Percentiles rank a stretch among this genome's conserved stretches.
phyloP scores from a whole-genome alignment of 2,797 vertebrate species.

The Leptoclinus maculatus region DNA sequence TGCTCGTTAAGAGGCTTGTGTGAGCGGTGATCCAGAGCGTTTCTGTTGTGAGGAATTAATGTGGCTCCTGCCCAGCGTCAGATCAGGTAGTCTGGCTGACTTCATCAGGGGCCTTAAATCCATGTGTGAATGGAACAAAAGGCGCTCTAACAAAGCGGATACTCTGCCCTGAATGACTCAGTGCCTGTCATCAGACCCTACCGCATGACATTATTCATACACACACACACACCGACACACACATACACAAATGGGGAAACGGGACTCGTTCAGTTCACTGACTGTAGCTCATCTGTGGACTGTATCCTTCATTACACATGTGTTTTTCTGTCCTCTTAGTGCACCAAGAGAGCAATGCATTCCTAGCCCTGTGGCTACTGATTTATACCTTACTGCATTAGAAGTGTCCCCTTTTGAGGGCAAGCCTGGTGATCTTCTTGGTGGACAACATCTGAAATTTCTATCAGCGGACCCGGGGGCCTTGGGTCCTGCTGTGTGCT shows the following conservation, averaged over 20 bases:
- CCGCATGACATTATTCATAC: conserved; percentile 27
- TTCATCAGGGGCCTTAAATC: conserved; percentile 60
- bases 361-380: conserved; percentile 58
- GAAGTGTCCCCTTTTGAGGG: conserved; percentile 60
- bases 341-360: conserved; percentile 48
- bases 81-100: conserved; percentile 65
- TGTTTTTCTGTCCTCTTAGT: conserved; percentile 63
- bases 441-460: conserved; percentile 83
- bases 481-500: conserved; percentile 48
- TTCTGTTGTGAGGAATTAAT: conserved; percentile 77
- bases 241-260: conserved; percentile 52
- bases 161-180: conserved; percentile 74
- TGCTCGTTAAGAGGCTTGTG: conserved; percentile 66
- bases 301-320: conserved; percentile 64
- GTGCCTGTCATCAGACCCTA: conserved; percentile 63
- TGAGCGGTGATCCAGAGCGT: conserved; percentile 59
- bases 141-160: conserved; percentile 64
- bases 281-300: conserved; percentile 57
- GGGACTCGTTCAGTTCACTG: conserved; percentile 52
- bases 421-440: conserved; percentile 53
- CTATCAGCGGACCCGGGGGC: conserved; percentile 73
- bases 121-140: conserved; percentile 75
- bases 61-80: conserved; percentile 46
- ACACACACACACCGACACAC: conserved; percentile 28
- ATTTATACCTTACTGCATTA: conserved; percentile 67